Percentiles rank a stretch among this genome's conserved stretches.
Evolutionary conservation across 2,797 vertebrate genomes (phyloP).

Genomic region (Clarias pachynema): DNA sequence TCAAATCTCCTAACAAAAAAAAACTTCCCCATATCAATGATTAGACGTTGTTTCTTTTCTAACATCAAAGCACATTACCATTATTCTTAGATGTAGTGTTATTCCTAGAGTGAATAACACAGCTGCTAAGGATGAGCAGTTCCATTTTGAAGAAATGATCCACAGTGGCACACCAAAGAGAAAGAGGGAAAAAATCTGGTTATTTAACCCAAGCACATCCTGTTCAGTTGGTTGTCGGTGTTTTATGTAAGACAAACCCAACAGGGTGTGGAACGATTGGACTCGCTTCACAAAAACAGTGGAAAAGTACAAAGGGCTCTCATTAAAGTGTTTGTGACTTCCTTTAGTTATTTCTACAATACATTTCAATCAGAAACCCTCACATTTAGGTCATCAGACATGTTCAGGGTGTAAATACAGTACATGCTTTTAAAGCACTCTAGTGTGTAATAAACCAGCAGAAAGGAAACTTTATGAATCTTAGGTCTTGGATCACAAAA

Average conservation of each 20-base stretch:
- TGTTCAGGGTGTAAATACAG: not conserved
- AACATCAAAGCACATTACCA: not conserved
- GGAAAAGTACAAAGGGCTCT: not conserved
- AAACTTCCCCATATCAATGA: not conserved
- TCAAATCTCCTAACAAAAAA: not conserved
- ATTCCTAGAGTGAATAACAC: not conserved
- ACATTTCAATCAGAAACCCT: not conserved
- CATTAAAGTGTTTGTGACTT: not conserved
- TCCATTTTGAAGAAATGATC: not conserved
- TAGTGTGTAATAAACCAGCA: not conserved
- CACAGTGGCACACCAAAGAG: not conserved
- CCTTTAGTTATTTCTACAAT: not conserved
- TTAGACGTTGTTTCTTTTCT: not conserved
- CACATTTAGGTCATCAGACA: not conserved
- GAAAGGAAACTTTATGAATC: not conserved
- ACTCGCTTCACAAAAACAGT: not conserved
- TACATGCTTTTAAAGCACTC: not conserved
- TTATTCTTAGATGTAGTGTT: not conserved
- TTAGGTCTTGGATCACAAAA: not conserved
- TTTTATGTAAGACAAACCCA: not conserved
- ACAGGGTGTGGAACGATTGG: conserved; percentile 1
- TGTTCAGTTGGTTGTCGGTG: not conserved
- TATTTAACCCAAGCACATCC: not conserved
- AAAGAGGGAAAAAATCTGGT: not conserved
- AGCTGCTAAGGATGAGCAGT: not conserved